Conservation (phyloP, 2,797 vertebrate species). For the Psittacula derbiana region DNA sequence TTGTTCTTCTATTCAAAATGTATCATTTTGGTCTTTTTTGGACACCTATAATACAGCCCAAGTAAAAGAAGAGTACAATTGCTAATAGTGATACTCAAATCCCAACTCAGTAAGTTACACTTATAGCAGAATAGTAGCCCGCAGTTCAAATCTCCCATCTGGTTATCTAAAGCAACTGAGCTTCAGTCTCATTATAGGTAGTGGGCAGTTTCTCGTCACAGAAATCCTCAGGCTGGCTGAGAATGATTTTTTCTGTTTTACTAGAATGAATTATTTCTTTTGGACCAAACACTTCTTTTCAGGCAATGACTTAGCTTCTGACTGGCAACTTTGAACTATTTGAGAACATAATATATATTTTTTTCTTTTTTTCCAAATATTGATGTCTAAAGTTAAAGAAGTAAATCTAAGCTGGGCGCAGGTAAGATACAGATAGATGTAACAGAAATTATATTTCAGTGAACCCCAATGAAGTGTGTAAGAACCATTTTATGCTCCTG, state of each 20-base stretch:
- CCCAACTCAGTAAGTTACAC: background rate
- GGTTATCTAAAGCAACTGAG: fast-evolving
- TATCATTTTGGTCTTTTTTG: background rate
- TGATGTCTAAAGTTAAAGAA: background rate
- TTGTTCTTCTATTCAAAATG: background rate
- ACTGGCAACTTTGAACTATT: background rate
- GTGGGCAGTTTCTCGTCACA: background rate
- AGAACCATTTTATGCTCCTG: background rate
- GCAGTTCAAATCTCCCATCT: background rate
- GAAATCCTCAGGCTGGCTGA: background rate
- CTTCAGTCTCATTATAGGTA: background rate
- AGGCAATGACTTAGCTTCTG: background rate
- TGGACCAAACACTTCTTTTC: background rate
- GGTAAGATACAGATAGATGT: background rate
- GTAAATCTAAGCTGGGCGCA: background rate
- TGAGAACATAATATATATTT: background rate
- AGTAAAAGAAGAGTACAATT: background rate
- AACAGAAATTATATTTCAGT: background rate
- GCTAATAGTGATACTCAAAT: background rate
- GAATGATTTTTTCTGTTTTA: background rate
- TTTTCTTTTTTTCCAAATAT: background rate
- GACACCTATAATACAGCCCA: background rate
- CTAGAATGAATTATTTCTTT: background rate
- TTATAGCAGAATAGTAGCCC: background rate
- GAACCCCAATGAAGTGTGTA: background rate